Evolutionary conservation across 1,140 invertebrate species (phyloP).

Genomic region (Trichonephila clavata): DNA sequence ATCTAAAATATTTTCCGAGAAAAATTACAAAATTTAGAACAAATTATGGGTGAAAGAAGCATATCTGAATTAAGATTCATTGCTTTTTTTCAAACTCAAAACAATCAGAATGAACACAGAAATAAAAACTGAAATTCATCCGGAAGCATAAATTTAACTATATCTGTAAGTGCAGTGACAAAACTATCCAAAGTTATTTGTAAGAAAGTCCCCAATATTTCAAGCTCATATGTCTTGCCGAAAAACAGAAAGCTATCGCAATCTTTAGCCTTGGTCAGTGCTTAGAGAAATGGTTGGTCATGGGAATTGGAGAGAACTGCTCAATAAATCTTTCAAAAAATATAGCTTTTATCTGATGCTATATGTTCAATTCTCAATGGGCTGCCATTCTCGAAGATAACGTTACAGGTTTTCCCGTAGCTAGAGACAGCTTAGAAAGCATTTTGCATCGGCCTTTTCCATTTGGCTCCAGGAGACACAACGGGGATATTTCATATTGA

Average conservation of each 20-base stretch:
- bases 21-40: no score
- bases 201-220: constrained; percentile 53
- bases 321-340: constrained; percentile 76
- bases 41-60: no score
- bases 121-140: neutral
- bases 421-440: constrained; percentile 73
- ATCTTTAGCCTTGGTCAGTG: constrained; percentile 73
- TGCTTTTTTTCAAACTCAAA: no score
- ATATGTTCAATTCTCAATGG: constrained; percentile 69
- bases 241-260: constrained; percentile 59
- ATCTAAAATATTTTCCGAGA: no score
- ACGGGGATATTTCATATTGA: constrained; percentile 65
- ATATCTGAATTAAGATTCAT: no score
- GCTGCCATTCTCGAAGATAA: constrained; percentile 65
- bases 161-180: neutral
- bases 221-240: constrained; percentile 59
- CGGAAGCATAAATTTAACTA: neutral
- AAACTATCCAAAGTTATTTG: constrained; percentile 36
- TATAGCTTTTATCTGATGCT: constrained; percentile 76
- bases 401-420: constrained; percentile 65
- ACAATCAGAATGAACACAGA: no score
- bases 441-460: constrained; percentile 70
- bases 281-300: constrained; percentile 70
- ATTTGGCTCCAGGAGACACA: constrained; percentile 39
- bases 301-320: constrained; percentile 73